phyloP scores from a whole-genome alignment of 2,888 invertebrate genomes.

The Phragmatobia fuliginosa region DNA sequence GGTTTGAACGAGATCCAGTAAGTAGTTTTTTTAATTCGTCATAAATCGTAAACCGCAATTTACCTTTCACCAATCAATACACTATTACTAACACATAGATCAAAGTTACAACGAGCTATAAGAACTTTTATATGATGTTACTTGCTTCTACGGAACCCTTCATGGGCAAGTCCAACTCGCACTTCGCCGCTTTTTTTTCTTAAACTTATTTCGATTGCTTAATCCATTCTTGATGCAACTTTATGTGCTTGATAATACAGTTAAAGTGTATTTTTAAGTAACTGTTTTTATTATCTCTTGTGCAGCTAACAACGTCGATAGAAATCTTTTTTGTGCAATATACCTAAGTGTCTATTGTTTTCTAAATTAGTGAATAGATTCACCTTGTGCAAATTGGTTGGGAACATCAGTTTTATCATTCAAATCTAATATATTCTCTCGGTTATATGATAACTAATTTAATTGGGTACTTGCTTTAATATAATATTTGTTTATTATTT shows the following conservation, averaged over 20 bases:
- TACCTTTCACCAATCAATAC: no score
- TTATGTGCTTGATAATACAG: neutral
- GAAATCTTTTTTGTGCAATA: slow-evolving; percentile 22
- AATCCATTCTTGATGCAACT: neutral
- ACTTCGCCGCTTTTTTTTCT: no score
- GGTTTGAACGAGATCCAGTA: no score
- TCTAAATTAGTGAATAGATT: slow-evolving; percentile 13
- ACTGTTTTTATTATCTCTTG: slow-evolving; percentile 14
- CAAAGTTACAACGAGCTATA: no score
- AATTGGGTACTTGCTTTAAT: neutral
- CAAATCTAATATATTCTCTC: neutral
- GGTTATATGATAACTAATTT: neutral
- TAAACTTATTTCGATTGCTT: neutral
- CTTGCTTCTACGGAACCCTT: no score
- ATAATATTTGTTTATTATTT: no score
- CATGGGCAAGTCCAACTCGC: no score
- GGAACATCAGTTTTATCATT: neutral
- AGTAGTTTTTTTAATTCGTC: no score
- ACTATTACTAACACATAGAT: no score
- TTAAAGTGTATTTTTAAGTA: slow-evolving; percentile 10
- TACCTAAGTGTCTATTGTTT: slow-evolving; percentile 31
- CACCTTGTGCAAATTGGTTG: slow-evolving; percentile 22
- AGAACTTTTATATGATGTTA: no score
- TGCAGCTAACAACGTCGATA: slow-evolving; percentile 7
- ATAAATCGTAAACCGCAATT: no score